Evolutionary conservation across 2,113 vertebrate species (phyloP).

Genomic region (Crotalus tigris): DNA sequence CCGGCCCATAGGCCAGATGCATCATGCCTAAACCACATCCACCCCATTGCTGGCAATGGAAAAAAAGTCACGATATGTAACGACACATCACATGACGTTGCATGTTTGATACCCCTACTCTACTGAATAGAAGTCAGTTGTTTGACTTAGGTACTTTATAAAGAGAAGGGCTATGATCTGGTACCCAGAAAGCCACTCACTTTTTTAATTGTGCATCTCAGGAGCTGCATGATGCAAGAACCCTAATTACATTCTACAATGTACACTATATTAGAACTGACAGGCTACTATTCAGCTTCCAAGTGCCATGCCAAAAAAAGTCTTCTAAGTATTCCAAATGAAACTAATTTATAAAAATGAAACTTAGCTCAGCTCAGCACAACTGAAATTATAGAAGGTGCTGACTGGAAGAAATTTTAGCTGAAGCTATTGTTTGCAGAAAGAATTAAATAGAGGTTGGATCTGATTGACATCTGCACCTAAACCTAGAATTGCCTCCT

Average conservation of each 20-base stretch:
- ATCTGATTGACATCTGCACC: background rate
- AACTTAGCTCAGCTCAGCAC: background rate
- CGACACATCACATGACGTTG: too few species aligned
- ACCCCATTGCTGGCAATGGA: too few species aligned
- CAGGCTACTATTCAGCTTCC: background rate
- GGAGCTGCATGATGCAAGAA: background rate
- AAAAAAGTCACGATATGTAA: too few species aligned
- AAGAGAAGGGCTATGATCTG: background rate
- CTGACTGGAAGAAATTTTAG: background rate
- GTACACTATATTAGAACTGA: background rate
- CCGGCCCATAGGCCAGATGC: too few species aligned
- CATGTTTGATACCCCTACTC: too few species aligned
- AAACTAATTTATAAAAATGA: background rate
- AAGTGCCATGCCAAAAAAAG: background rate
- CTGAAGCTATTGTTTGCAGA: background rate
- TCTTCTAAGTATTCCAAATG: background rate
- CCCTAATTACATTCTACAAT: background rate
- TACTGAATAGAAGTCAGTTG: background rate
- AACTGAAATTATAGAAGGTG: background rate
- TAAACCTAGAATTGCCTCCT: background rate
- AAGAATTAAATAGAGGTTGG: background rate
- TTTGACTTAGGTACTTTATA: background rate
- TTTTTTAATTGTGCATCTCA: background rate
- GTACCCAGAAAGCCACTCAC: background rate
- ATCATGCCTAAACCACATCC: too few species aligned